phyloP scores from a whole-genome alignment of 2,888 invertebrate genomes.

The Scaptomyza tumidula region DNA sequence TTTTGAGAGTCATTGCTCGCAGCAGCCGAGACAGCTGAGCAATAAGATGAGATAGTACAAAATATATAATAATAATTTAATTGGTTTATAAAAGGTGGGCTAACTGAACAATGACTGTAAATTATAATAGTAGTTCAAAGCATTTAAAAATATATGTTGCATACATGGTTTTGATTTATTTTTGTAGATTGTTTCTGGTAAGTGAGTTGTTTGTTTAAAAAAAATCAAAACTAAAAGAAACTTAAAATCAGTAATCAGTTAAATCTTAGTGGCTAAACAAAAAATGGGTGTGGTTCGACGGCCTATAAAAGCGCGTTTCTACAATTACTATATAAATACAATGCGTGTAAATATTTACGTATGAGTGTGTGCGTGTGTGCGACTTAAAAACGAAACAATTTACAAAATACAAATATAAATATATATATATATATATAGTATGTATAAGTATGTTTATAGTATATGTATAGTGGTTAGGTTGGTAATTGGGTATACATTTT shows the following conservation, averaged over 20 bases:
- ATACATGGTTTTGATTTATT: conserved; percentile 33
- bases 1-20: conserved; percentile 26
- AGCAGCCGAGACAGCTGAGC: conserved; percentile 30
- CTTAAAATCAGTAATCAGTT: conserved; percentile 63
- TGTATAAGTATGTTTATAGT: conserved; percentile 24
- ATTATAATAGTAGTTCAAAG: conserved; percentile 15
- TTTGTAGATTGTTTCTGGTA: conserved; percentile 29
- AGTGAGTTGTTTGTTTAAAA: conserved; percentile 38
- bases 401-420: conserved; percentile 61
- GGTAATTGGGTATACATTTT: conserved; percentile 25
- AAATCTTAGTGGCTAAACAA: conserved; percentile 64
- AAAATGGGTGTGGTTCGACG: conserved; percentile 42
- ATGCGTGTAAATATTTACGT: conserved; percentile 49
- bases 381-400: conserved; percentile 71
- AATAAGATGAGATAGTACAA: conserved; percentile 2
- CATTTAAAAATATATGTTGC: conserved; percentile 29
- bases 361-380: conserved; percentile 32
- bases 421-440: conserved; percentile 35
- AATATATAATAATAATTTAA: conserved; percentile 7
- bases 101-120: conserved; percentile 30
- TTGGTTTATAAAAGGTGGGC: conserved; percentile 21
- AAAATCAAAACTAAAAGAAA: conserved; percentile 49
- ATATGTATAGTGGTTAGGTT: conserved; percentile 14
- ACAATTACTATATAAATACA: conserved; percentile 66
- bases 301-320: conserved; percentile 34